Evolutionary conservation across 2,888 invertebrate species (phyloP).

Genomic region (Ophraella communa): DNA sequence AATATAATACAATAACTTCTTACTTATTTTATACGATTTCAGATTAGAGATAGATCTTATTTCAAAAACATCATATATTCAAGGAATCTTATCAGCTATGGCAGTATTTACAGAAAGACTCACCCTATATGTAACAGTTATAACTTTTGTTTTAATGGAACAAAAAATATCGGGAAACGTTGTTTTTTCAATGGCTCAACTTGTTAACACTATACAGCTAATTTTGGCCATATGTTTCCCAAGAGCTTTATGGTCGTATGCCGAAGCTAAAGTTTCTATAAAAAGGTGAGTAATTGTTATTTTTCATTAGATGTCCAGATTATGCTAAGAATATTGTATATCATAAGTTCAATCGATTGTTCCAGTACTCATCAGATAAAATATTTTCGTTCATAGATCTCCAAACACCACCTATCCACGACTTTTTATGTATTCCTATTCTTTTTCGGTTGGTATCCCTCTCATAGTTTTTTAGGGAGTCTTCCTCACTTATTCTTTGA

Average conservation of each 20-base stretch:
- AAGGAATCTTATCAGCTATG: conserved; percentile 69
- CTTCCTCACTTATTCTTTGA: too few relatives aligned
- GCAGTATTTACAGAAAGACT: conserved; percentile 85
- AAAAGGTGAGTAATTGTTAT: conserved; percentile 34
- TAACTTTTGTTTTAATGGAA: conserved; percentile 76
- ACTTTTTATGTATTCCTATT: too few relatives aligned
- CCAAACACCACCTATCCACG: too few relatives aligned
- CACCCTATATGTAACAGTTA: conserved; percentile 80
- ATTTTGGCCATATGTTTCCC: conserved; percentile 50
- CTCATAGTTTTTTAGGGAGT: too few relatives aligned
- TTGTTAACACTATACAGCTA: conserved; percentile 72
- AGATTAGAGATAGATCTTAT: conserved; percentile 71
- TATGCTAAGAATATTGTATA: too few relatives aligned
- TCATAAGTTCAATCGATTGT: too few relatives aligned
- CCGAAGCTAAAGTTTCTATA: conserved; percentile 50
- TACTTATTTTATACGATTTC: conserved; percentile 8
- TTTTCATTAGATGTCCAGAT: too few relatives aligned
- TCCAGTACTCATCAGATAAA: too few relatives aligned
- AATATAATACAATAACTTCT: not conserved
- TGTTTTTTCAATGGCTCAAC: conserved; percentile 79
- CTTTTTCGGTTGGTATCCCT: too few relatives aligned
- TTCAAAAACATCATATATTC: conserved; percentile 69
- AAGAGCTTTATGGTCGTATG: conserved; percentile 44
- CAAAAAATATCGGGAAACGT: conserved; percentile 65
- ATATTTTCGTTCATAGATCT: too few relatives aligned